Evolutionary conservation across 2,797 vertebrate genomes (phyloP).

Genomic region (Choloepus didactylus): DNA sequence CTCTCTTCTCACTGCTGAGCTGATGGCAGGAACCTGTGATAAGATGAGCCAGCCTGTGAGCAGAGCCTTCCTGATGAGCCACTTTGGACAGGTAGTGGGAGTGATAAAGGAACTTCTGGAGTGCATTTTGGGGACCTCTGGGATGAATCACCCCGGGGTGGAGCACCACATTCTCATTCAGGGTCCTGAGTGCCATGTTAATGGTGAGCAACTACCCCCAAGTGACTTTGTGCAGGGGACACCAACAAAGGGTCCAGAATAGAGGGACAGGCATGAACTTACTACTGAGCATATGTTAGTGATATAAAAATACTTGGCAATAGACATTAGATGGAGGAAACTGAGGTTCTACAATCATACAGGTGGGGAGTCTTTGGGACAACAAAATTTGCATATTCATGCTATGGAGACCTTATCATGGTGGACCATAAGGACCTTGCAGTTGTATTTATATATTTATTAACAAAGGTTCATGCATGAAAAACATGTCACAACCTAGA

Average conservation of each 20-base stretch:
- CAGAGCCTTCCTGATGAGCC: not conserved
- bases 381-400: not conserved
- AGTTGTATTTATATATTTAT: constrained; percentile 4
- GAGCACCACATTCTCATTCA: not conserved
- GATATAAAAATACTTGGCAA: not conserved
- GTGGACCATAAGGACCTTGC: not conserved
- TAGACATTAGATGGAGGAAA: not conserved
- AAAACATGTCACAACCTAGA: not conserved
- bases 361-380: not conserved
- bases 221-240: not conserved
- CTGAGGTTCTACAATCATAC: not conserved
- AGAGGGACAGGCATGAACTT: not conserved
- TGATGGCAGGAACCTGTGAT: not conserved
- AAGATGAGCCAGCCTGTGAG: not conserved
- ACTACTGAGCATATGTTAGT: not conserved
- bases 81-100: not conserved
- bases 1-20: not conserved
- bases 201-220: not conserved
- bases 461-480: not conserved
- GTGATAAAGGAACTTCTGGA: not conserved
- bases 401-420: not conserved
- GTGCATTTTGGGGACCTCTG: not conserved
- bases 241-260: not conserved
- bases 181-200: not conserved
- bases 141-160: not conserved